Conservation (phyloP, 2,888 invertebrate species). For the Melangyna quadrimaculata region DNA sequence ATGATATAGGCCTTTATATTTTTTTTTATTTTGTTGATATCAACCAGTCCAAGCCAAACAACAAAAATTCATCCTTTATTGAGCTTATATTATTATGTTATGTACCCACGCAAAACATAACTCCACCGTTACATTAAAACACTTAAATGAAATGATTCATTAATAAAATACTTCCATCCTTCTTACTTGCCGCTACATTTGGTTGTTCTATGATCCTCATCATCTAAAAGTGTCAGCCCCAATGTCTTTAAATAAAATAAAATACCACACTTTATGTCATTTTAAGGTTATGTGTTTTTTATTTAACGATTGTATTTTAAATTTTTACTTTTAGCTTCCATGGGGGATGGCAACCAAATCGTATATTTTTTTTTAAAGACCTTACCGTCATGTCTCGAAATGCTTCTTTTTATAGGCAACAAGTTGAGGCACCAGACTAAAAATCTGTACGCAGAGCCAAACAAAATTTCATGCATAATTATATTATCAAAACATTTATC, state of each 20-base stretch:
- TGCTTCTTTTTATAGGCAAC: slow-evolving; percentile 43
- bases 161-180: neutral
- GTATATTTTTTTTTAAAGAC: slow-evolving; percentile 25
- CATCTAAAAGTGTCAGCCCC: slow-evolving; percentile 27
- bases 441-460: slow-evolving; percentile 5
- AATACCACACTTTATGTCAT: slow-evolving; percentile 53
- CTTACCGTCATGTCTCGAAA: slow-evolving; percentile 30
- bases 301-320: slow-evolving; percentile 56
- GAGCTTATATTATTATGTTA: neutral
- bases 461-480: slow-evolving; percentile 68
- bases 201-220: neutral
- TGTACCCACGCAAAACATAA: neutral
- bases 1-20: too few relatives aligned
- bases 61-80: neutral
- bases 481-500: slow-evolving; percentile 71
- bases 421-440: slow-evolving; percentile 56
- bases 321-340: slow-evolving; percentile 38
- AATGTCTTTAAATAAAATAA: slow-evolving; percentile 57
- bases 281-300: slow-evolving; percentile 60
- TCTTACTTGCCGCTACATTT: slow-evolving; percentile 34
- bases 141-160: slow-evolving; percentile 18
- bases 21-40: neutral
- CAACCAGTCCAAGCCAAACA: neutral
- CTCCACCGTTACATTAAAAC: neutral
- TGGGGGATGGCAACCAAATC: neutral